These are phyloP conservation scores for Bubo bubo DNA, from an alignment of 2,113 vertebrate genomes.

Conservation along the genomic window DNA sequence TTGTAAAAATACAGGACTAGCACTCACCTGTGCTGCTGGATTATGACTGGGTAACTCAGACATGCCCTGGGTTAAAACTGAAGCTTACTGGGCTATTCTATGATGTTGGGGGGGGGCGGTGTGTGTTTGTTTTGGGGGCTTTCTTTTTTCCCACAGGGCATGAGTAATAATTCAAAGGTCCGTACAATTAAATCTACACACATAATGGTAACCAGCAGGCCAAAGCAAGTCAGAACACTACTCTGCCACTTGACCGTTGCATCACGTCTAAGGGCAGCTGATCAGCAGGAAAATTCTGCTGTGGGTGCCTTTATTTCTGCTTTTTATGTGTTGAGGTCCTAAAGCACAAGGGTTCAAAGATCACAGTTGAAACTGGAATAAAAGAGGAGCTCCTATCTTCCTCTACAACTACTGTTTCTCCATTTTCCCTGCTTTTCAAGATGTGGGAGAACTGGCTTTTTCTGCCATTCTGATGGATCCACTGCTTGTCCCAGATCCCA, in stretches of 20 bases:
- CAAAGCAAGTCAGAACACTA: neutral
- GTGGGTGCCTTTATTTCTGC: neutral
- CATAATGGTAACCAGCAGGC: neutral
- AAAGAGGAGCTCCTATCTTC: neutral
- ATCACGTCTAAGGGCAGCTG: neutral
- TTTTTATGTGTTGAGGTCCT: neutral
- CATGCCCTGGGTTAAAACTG: neutral
- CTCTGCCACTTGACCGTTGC: neutral
- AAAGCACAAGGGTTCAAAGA: neutral
- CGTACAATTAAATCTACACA: neutral
- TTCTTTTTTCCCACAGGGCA: neutral
- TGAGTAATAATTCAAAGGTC: neutral
- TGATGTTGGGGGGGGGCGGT: neutral
- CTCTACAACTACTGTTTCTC: neutral
- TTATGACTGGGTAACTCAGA: neutral
- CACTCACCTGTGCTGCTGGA: neutral
- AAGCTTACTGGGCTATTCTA: neutral
- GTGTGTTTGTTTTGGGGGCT: too few species aligned
- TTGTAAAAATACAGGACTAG: neutral
- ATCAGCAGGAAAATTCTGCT: neutral
- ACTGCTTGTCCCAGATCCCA: neutral
- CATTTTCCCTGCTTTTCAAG: neutral
- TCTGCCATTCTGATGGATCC: neutral
- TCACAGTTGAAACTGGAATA: neutral
- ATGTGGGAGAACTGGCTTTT: rapidly evolving